Base-by-base conservation (phyloP, 2,797 vertebrate genomes). In the Enteromius anoplus region DNA sequence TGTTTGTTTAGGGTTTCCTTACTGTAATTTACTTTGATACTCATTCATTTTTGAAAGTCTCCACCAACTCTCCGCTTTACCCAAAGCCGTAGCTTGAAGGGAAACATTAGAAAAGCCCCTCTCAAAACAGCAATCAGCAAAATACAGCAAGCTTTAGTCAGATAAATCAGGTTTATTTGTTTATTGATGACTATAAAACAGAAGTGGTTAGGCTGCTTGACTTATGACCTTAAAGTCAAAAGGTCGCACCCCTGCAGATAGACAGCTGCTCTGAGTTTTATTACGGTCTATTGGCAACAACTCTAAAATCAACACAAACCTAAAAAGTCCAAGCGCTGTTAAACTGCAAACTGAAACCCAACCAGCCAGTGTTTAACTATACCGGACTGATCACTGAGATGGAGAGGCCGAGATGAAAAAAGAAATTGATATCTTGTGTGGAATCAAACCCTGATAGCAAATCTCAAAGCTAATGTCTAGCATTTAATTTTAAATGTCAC, bases 221-320 rank as follows among this genome's bases (percentile, higher is more conserved):
- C 91, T 88, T 91, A 84, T 92, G 88, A 92, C 89, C 91, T 86
- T 17, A 51, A 73, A 88, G 89, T 84, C 89, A 80, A 91, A 86
- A 92, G 90, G 80, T 87, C 75, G 70, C 23, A 55, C 77, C 81
- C 91, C 86, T 85, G 55, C 84, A 90, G 90, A 87, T 85, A 68
- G 84, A 83, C 90, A 93, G 90, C 91, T 92, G 91, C 86, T 76
- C 21, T 21, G 37, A 73, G 17, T 77, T 85, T 82, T 29, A 77
- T 55, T 15, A n/a, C 7, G 19, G 40, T 17, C 76, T 21, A 2
- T 9, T 37, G 76, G 75, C 85, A 89, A 90, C 80, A 65, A 58
- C 65, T 62, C 23, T 58, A 81, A 82, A 65, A 5, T 17, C 32
- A 78, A 68, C 60, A 78, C 60, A 72, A 51, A 77, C 19, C 4